Evolutionary conservation across 1,140 invertebrate species (phyloP).

Genomic region (Drosophila erecta): DNA sequence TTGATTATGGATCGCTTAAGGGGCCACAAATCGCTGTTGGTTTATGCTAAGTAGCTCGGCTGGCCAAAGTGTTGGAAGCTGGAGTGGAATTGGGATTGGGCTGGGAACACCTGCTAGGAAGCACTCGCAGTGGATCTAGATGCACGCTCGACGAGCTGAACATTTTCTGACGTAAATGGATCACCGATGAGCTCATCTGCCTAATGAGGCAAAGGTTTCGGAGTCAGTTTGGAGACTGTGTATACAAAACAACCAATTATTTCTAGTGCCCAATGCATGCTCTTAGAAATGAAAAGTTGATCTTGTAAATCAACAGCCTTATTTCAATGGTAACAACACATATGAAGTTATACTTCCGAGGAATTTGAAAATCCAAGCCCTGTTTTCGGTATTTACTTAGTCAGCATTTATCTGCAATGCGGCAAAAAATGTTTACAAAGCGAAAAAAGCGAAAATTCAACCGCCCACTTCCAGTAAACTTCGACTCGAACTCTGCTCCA

Average conservation of each 20-base stretch:
- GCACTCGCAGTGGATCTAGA: conserved; percentile 11
- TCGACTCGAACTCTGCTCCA: conserved; percentile 65
- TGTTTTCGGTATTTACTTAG: conserved; percentile 61
- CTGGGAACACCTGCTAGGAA: conserved; percentile 20
- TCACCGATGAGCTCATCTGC: conserved; percentile 33
- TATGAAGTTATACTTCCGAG: not conserved
- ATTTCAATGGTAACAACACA: no score
- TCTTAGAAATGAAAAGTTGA: no score
- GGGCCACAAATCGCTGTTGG: conserved; percentile 41
- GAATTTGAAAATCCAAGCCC: not conserved
- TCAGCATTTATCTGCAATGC: conserved; percentile 38
- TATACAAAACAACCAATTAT: no score
- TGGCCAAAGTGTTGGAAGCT: conserved; percentile 25
- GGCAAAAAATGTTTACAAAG: conserved; percentile 23
- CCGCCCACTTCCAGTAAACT: conserved; percentile 68
- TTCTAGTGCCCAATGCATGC: no score
- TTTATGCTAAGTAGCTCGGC: conserved; percentile 47
- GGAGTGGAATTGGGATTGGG: conserved; percentile 3
- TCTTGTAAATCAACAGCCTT: no score
- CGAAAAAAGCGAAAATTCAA: conserved; percentile 40
- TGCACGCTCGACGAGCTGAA: conserved; percentile 20
- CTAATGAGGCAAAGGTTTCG: conserved; percentile 27
- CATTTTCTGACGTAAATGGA: conserved; percentile 45
- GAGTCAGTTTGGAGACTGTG: not conserved
- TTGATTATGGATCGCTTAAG: conserved; percentile 44